Percentiles rank a stretch among this genome's conserved stretches.
Evolutionary conservation across 2,888 invertebrate species (phyloP).

Genomic region (Chouioia cunea): DNA sequence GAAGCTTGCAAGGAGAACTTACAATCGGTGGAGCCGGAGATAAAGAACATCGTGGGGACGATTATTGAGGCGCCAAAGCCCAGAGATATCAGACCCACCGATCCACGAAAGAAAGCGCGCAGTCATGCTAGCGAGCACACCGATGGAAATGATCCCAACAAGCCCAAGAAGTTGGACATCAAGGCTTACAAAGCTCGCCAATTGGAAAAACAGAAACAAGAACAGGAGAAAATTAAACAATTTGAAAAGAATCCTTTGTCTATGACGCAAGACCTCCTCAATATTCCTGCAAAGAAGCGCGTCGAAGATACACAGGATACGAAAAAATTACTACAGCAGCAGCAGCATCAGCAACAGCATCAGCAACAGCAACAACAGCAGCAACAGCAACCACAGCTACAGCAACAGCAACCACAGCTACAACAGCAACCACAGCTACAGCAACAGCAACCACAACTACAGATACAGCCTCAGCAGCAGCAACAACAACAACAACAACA

Average conservation of each 20-base stretch:
- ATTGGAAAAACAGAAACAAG: conserved; percentile 52
- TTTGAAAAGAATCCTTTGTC: conserved; percentile 50
- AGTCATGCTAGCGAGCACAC: not conserved
- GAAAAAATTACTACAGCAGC: no score
- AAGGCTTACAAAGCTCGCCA: conserved; percentile 61
- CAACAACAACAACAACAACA: not conserved
- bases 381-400: not conserved
- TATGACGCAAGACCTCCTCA: conserved; percentile 53
- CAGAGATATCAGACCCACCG: not conserved
- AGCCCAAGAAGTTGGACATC: conserved; percentile 59
- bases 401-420: not conserved
- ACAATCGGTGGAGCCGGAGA: not conserved
- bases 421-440: not conserved
- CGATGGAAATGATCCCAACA: conserved; percentile 24
- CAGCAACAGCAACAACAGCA: not conserved
- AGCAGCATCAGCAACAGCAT: no score
- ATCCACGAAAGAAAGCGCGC: conserved; percentile 1
- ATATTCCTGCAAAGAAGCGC: conserved; percentile 51
- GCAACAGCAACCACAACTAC: no score
- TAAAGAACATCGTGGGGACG: conserved; percentile 1
- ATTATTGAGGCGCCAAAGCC: no score
- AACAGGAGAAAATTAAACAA: conserved; percentile 44
- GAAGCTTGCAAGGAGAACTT: conserved; percentile 36
- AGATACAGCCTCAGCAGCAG: no score
- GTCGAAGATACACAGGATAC: not conserved